phyloP scores from a whole-genome alignment of 1,140 invertebrate species.

The Listronotus oregonensis region DNA sequence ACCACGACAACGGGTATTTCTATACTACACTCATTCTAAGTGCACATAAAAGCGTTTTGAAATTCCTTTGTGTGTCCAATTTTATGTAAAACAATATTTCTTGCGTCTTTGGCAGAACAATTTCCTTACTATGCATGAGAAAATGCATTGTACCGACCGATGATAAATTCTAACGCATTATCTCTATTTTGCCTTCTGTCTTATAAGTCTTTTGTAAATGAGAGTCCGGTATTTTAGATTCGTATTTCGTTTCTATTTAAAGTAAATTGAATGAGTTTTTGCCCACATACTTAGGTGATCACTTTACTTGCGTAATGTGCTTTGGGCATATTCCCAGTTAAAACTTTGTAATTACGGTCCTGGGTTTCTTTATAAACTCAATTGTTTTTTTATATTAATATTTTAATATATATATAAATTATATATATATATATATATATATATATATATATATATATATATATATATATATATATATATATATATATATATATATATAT shows the following conservation, averaged over 20 bases:
- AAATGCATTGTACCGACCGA: conserved; percentile 28
- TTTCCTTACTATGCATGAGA: conserved; percentile 29
- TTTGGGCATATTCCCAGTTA: too few relatives aligned
- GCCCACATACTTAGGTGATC: too few relatives aligned
- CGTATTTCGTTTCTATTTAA: conserved; percentile 5
- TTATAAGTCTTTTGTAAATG: conserved; percentile 5
- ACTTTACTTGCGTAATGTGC: too few relatives aligned
- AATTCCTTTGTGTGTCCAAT: too few relatives aligned
- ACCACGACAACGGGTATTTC: conserved; percentile 1
- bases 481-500: too few relatives aligned
- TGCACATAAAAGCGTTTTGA: conserved; percentile 20
- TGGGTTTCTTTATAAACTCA: too few relatives aligned
- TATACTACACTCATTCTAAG: conserved; percentile 4
- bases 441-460: too few relatives aligned
- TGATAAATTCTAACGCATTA: conserved; percentile 28
- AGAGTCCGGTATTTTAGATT: conserved; percentile 6
- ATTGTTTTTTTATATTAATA: too few relatives aligned
- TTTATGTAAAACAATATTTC: conserved; percentile 21
- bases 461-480: too few relatives aligned
- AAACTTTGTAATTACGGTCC: too few relatives aligned
- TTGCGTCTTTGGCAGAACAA: conserved; percentile 24
- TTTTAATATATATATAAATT: too few relatives aligned
- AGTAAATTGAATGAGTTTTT: background rate
- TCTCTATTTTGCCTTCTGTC: conserved; percentile 25
- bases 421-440: too few relatives aligned